Base-by-base conservation (phyloP, 2,888 invertebrate genomes). In the Lydus trimaculatus region DNA sequence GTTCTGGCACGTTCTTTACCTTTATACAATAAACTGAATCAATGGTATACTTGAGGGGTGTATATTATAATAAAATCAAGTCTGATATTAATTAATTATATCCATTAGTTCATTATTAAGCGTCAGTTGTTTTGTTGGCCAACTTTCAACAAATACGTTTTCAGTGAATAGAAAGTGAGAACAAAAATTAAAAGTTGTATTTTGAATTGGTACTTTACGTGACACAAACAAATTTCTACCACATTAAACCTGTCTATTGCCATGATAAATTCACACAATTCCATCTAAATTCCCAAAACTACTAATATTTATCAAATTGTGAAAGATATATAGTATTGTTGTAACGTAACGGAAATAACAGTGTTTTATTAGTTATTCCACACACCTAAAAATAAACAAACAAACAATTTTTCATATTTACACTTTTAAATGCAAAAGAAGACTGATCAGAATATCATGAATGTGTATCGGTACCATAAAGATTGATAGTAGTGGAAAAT, bases 1-100 rank as follows among this genome's bases (percentile, higher is more conserved):
- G 64, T 66, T 64, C 56, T n/a, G n/a, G 62, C 67, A 62, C 66
- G 68, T 66, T 67, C 67, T 65, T 67, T 68, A 71, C 70, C 70
- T 72, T 25, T 66, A 63, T n/a, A 69, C 64, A 69, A 69, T 69
- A 60, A 66, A 60, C 63, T 60, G 5, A 69, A 63, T 66, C 66
- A 63, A 66, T 63, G 63, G 69, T 59, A 63, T 56, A 61, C 61
- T n/a, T n/a, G n/a, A 2, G 1, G 7, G 28, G 17, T 3, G 20
- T 58, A 59, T 60, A 63, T 65, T 69, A 69, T 69, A n/a, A n/a
- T n/a, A 66, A 61, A 65, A 65, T 66, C 65, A 56, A 36, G 43
- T 58, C 61, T 58, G 52, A 61, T 66, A 69, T 69, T 66, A 66
- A 69, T 69, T 69, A 69, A 66, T 67, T 61, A 59, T 48, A 58